Evolutionary conservation across 2,113 vertebrate genomes (phyloP).

Genomic region (Poicephalus gulielmi): DNA sequence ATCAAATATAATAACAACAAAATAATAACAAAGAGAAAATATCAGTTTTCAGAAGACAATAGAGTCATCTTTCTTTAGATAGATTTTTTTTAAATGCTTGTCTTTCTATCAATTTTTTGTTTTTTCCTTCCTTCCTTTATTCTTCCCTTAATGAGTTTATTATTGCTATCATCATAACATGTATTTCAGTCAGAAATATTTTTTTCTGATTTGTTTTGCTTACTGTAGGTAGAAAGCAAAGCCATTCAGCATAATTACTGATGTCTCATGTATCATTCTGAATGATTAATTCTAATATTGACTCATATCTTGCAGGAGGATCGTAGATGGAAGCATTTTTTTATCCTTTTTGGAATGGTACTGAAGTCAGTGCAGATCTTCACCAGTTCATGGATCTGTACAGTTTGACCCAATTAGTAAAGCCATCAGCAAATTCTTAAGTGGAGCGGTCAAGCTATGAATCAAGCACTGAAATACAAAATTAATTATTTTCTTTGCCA

Average conservation of each 20-base stretch:
- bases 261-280: not conserved
- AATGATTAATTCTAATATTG: not conserved
- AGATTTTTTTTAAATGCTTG: not conserved
- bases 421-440: not conserved
- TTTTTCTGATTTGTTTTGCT: not conserved
- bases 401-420: not conserved
- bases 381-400: not conserved
- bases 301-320: not conserved
- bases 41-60: not conserved
- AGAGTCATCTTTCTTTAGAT: not conserved
- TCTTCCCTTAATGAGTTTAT: not conserved
- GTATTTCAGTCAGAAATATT: not conserved
- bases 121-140: not conserved
- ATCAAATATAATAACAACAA: slow-evolving; percentile 38
- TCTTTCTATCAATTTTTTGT: not conserved
- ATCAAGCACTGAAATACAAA: not conserved
- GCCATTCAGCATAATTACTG: not conserved
- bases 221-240: not conserved
- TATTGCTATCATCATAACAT: not conserved
- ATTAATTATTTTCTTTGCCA: not conserved
- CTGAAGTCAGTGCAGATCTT: accelerated
- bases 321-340: not conserved
- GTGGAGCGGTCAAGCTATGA: not conserved
- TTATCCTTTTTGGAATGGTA: not conserved
- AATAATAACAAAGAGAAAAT: slow-evolving; percentile 27